These are phyloP conservation scores for Apostichopus japonicus DNA, from an alignment of 35 echinoderm and acorn worm species.

Conservation along the genomic window DNA sequence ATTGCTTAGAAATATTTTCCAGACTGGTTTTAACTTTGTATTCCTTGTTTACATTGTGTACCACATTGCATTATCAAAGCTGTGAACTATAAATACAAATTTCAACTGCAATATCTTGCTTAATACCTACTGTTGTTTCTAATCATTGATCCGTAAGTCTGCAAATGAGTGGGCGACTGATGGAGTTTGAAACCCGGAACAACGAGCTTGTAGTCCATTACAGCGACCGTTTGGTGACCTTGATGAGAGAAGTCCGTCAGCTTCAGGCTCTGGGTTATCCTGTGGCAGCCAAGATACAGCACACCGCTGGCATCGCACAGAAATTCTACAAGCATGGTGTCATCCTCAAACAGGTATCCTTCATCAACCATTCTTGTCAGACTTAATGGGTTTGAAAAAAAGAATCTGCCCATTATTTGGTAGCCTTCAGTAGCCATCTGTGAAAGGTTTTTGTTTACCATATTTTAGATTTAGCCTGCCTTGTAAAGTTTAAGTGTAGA, in stretches of 20 bases:
- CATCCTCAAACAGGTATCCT: conserved; percentile 91
- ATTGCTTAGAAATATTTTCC: no score
- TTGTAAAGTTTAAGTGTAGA: no score
- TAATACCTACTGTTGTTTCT: no score
- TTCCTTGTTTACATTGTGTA: no score
- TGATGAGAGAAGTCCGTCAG: conserved; percentile 96
- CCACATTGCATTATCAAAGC: no score
- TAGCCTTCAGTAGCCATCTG: background rate
- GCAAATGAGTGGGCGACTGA: conserved; percentile 93
- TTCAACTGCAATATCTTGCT: no score
- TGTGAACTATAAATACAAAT: no score
- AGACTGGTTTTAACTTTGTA: no score
- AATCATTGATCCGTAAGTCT: conserved; percentile 54
- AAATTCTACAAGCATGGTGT: conserved; percentile 99
- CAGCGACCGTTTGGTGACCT: conserved; percentile 91
- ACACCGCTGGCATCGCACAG: conserved; percentile 89
- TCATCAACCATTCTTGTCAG: background rate
- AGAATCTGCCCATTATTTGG: background rate
- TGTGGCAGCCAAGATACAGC: conserved; percentile 96
- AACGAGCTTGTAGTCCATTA: conserved; percentile 91
- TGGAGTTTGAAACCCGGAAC: conserved; percentile 96
- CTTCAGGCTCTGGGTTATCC: conserved; percentile 91
- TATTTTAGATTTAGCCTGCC: no score
- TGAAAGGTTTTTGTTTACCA: no score
- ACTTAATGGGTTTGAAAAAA: background rate